Percentiles rank a stretch among this genome's conserved stretches.
phyloP scores from a whole-genome alignment of 2,797 vertebrate species.

The Chloroceryle inda region DNA sequence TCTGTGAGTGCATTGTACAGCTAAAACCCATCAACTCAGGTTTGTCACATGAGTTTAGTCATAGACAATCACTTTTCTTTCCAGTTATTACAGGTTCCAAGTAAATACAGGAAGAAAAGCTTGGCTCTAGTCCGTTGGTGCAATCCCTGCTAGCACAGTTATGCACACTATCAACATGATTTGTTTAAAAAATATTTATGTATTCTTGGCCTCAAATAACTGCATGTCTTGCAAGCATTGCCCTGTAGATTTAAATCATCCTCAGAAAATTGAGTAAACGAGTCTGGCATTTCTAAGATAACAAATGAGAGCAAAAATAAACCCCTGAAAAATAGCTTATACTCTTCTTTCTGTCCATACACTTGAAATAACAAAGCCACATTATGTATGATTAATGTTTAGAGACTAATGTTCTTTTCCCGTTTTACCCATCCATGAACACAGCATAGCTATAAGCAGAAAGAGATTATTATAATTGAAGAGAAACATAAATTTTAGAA shows the following conservation, averaged over 20 bases:
- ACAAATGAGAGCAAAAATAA: slow-evolving; percentile 3
- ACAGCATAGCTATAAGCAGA: neutral
- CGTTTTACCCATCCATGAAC: neutral
- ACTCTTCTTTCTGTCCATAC: neutral
- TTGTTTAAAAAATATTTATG: neutral
- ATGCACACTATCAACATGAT: neutral
- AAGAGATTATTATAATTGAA: neutral
- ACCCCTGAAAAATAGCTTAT: neutral
- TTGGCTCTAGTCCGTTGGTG: neutral
- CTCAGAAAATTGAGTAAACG: neutral
- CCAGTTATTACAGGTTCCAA: neutral
- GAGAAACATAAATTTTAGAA: neutral
- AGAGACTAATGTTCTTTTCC: neutral
- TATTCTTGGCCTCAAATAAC: neutral
- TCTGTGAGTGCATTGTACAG: neutral
- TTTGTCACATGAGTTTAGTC: neutral
- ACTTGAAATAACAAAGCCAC: neutral
- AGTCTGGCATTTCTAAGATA: neutral
- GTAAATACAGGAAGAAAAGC: neutral
- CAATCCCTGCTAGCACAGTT: neutral
- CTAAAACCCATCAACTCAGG: neutral
- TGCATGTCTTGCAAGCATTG: neutral
- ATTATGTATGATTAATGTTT: neutral
- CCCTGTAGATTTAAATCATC: neutral
- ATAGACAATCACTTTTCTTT: neutral